Evolutionary conservation across 2,888 invertebrate genomes (phyloP).

Genomic region (Unio delphinus): DNA sequence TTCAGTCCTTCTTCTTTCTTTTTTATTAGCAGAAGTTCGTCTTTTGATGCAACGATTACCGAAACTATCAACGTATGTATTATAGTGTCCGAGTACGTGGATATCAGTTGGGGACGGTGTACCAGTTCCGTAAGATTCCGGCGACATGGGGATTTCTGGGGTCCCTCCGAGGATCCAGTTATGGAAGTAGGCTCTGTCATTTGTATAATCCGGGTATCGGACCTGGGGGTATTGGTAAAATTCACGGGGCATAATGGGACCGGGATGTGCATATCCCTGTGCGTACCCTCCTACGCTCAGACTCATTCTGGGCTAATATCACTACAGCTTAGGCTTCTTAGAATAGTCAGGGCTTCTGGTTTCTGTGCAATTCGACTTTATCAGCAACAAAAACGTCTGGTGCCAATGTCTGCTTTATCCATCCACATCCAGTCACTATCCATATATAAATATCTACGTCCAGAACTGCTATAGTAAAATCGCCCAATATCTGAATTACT

Average conservation of each 20-base stretch:
- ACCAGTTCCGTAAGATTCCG: slow-evolving; percentile 42
- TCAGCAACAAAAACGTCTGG: too few relatives aligned
- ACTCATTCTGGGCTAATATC: slow-evolving; percentile 46
- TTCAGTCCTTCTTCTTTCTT: slow-evolving; percentile 91
- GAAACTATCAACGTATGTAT: slow-evolving; percentile 38
- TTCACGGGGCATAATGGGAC: slow-evolving; percentile 59
- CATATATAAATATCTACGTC: too few relatives aligned
- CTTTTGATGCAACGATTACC: slow-evolving; percentile 60
- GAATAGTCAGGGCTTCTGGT: too few relatives aligned
- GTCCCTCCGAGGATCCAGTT: slow-evolving; percentile 61
- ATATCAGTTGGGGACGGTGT: slow-evolving; percentile 29
- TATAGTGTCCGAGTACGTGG: slow-evolving; percentile 24
- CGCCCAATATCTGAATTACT: too few relatives aligned
- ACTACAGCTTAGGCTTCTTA: too few relatives aligned
- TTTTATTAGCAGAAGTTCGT: slow-evolving; percentile 89
- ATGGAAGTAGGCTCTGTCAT: slow-evolving; percentile 57
- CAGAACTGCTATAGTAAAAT: too few relatives aligned
- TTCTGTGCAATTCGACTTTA: too few relatives aligned
- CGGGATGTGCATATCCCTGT: slow-evolving; percentile 62
- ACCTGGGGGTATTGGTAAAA: slow-evolving; percentile 56
- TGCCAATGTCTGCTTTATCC: too few relatives aligned
- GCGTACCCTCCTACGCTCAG: slow-evolving; percentile 63
- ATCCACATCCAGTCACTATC: too few relatives aligned
- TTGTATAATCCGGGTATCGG: slow-evolving; percentile 51
- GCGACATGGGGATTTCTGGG: slow-evolving; percentile 53